phyloP scores from a whole-genome alignment of 2,113 vertebrate species.

The Saimiri boliviensis region DNA sequence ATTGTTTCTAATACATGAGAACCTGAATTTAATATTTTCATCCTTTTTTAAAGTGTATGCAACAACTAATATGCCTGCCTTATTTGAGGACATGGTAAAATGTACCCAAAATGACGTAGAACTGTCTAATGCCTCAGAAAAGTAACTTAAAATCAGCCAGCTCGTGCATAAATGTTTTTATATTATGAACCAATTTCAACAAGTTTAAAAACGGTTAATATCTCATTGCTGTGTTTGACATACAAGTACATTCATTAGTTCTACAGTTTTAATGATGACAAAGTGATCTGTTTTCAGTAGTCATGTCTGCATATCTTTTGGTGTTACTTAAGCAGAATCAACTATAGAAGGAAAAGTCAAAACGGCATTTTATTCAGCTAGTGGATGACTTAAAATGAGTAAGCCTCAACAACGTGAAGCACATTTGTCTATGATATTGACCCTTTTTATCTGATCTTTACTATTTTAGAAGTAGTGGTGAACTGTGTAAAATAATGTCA shows the following conservation, averaged over 20 bases:
- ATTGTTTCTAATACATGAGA: not conserved
- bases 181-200: not conserved
- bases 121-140: constrained; percentile 20
- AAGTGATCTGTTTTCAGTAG: constrained; percentile 57
- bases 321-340: constrained; percentile 43
- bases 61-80: constrained; percentile 66
- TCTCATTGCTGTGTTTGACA: constrained; percentile 20
- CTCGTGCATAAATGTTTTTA: constrained; percentile 34
- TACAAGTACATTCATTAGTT: constrained; percentile 55
- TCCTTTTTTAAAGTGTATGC: constrained; percentile 56
- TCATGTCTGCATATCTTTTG: not conserved
- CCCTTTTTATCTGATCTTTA: not conserved
- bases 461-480: not conserved
- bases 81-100: constrained; percentile 52
- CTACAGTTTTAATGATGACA: constrained; percentile 57
- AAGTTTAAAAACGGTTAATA: constrained; percentile 53
- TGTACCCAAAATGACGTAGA: constrained; percentile 56
- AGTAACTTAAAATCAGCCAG: constrained; percentile 35
- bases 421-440: not conserved
- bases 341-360: not conserved
- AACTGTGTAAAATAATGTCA: not conserved
- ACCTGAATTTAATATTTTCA: constrained; percentile 55
- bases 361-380: constrained; percentile 22
- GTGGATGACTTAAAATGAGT: constrained; percentile 8
- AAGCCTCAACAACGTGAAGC: not conserved